Conservation (phyloP, 2,113 vertebrate genomes). For the Crotalus helleri region DNA sequence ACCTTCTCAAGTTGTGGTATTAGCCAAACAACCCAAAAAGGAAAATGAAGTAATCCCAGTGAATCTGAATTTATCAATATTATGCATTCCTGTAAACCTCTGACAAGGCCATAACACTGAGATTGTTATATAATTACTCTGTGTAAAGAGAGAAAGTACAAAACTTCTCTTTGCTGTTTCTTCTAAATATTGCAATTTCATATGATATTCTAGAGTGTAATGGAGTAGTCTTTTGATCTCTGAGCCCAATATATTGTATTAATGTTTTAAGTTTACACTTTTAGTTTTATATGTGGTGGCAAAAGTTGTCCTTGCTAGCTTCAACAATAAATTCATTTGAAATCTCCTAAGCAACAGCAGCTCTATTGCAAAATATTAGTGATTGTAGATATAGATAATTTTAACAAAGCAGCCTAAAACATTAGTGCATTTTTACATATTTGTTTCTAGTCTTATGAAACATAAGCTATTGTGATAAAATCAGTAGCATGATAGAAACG, state of each 20-base stretch:
- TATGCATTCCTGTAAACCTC: background rate
- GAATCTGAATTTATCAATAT: background rate
- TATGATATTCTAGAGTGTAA: background rate
- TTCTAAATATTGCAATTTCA: background rate
- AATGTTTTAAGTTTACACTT: background rate
- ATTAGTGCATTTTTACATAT: background rate
- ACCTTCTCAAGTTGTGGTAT: background rate
- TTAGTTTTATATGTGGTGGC: background rate
- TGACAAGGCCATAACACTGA: background rate
- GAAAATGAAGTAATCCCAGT: background rate
- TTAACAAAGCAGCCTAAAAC: background rate
- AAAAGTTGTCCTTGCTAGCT: background rate
- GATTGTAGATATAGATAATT: background rate
- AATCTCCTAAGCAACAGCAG: background rate
- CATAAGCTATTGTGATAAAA: background rate
- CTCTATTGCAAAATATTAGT: background rate
- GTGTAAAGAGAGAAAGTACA: no score
- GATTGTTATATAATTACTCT: background rate
- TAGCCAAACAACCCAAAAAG: background rate
- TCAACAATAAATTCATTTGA: background rate
- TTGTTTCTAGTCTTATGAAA: background rate
- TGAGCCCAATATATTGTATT: background rate
- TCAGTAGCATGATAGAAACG: conserved; percentile 1
- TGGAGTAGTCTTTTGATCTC: background rate
- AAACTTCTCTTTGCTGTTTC: background rate